Conservation (phyloP, 2,797 vertebrate species). For the Hozukius guyotensis region DNA sequence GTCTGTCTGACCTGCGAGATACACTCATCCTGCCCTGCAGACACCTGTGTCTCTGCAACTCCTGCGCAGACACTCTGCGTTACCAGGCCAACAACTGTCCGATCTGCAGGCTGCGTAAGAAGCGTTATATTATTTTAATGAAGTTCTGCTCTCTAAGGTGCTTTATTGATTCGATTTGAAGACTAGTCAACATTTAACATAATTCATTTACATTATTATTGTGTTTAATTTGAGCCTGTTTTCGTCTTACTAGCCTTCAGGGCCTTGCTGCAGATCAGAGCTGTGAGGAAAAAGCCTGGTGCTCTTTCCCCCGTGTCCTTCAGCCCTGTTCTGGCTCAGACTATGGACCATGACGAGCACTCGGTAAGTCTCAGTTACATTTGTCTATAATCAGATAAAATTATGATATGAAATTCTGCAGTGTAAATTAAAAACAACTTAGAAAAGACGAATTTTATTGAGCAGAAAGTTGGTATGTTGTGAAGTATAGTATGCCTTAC, state of each 20-base stretch:
- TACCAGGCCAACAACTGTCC: conserved; percentile 99
- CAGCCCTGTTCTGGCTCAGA: conserved; percentile 97
- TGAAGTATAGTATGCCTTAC: too few species aligned
- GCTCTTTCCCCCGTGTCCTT: conserved; percentile 95
- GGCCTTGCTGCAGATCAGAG: conserved; percentile 97
- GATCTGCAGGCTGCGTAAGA: conserved; percentile 97
- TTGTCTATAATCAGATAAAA: neutral
- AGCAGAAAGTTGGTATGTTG: too few species aligned
- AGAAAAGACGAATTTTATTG: too few species aligned
- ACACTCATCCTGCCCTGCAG: conserved; percentile 96
- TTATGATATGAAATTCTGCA: neutral
- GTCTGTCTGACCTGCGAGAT: conserved; percentile 94
- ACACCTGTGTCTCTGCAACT: conserved; percentile 95
- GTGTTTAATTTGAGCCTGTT: conserved; percentile 15
- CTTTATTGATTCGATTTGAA: neutral
- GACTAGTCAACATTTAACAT: neutral
- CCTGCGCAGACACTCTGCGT: conserved; percentile 94
- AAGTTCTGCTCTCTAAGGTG: neutral
- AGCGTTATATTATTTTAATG: neutral
- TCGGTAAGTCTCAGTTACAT: conserved; percentile 81
- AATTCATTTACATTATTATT: neutral
- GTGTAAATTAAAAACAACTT: neutral
- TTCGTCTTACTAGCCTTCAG: conserved; percentile 87
- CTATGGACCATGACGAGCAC: conserved; percentile 95
- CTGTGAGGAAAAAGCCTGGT: conserved; percentile 96